These are phyloP conservation scores for Apodemia duryi DNA, from an alignment of 2,888 invertebrate species.

Conservation along the genomic window DNA sequence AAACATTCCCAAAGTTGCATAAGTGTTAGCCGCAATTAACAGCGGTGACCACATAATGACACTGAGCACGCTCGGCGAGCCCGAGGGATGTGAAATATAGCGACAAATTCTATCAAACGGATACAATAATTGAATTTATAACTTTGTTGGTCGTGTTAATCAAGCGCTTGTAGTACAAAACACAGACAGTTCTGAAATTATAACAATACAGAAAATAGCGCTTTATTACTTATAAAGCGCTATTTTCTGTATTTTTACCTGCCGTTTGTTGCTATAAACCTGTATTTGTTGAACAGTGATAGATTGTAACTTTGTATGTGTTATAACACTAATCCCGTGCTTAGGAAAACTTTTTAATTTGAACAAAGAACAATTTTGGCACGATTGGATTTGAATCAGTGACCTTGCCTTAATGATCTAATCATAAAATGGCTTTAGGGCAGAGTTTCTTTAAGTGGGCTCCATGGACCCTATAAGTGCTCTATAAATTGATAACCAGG, in stretches of 20 bases:
- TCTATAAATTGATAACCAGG: too few relatives aligned
- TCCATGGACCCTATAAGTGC: too few relatives aligned
- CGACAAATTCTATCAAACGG: constrained; percentile 10
- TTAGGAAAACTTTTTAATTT: too few relatives aligned
- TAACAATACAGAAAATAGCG: neutral
- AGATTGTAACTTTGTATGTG: too few relatives aligned
- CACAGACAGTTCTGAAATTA: neutral
- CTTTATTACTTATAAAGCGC: neutral
- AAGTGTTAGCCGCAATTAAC: constrained; percentile 3
- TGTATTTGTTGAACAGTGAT: too few relatives aligned
- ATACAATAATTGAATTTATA: constrained; percentile 14
- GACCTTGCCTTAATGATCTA: too few relatives aligned
- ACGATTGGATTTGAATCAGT: too few relatives aligned
- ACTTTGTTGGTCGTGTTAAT: constrained; percentile 5
- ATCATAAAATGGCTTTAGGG: too few relatives aligned
- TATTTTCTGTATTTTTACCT: neutral
- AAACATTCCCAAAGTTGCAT: neutral
- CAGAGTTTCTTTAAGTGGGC: too few relatives aligned
- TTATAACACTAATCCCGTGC: too few relatives aligned
- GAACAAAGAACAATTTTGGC: too few relatives aligned
- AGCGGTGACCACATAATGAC: constrained; percentile 3
- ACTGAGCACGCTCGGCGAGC: neutral
- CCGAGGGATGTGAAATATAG: constrained; percentile 4
- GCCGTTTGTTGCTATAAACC: too few relatives aligned
- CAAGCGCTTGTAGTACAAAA: neutral